Evolutionary conservation across 2,888 invertebrate species (phyloP), one percentile per base, ranked within the genome.

Genomic region (Cistogaster globosa): DNA sequence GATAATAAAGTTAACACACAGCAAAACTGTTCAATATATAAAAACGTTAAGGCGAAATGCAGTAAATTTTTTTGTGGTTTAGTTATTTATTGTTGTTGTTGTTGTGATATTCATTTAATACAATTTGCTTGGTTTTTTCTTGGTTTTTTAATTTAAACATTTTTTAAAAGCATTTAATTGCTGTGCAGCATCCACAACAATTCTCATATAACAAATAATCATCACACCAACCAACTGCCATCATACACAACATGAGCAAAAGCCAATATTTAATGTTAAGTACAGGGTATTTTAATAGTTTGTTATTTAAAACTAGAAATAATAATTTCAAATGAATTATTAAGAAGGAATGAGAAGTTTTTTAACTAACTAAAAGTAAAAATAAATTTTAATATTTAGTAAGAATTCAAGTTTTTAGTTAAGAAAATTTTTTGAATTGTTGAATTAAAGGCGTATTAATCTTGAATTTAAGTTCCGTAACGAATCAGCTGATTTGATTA

Each of bases 81-180:
- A 26, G 53, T 63, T 45, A 32, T 36, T 45, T 45, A 20, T 71
- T 62, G 63, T 22, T 57, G 36, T 32, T 36, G 36, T 71, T 62
- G 57, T 36, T 57, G 22, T 53, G 62, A 60, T 75, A 45, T 68
- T 60, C 36, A 38, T 67, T 67, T 36, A 67, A 76, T 55, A 74
- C 48, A 32, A 20, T 38, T 57, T 80, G 26, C 38, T 60, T 62
- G 36, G 14, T 72, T 22, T 63, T 71, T 38, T 57, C 60, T 72
- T 22, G 58, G 67, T 72, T 81, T 81, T 63, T 74, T 77, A 77
- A 83, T 76, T 83, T 77, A 77, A 83, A 83, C 36, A 67, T 71
- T 71, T 72, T 78, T 71, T 77, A 67, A 82, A 82, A 77, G 58
- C 76, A 48, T 83, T 72, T 77, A 83, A 83, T 83, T 83, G 82